phyloP scores from a whole-genome alignment of 2,888 invertebrate genomes.

The Himalopsyche anomala region DNA sequence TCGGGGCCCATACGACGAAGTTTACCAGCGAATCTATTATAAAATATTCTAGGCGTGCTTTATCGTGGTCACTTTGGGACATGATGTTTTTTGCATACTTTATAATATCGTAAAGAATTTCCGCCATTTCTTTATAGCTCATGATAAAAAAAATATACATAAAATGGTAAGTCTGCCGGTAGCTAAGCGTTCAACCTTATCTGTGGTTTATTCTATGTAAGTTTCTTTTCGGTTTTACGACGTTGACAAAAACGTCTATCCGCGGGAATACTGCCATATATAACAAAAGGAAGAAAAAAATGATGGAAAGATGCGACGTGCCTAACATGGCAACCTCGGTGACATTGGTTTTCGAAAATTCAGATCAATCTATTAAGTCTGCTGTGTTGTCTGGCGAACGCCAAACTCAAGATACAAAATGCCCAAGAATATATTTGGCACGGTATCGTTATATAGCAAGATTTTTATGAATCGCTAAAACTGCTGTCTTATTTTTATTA shows the following conservation, averaged over 20 bases:
- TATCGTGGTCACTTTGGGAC: not conserved
- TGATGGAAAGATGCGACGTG: not conserved
- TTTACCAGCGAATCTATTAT: not conserved
- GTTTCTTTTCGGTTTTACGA: not conserved
- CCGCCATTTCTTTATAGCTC: not conserved
- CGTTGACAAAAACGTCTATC: not conserved
- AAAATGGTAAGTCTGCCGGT: not conserved
- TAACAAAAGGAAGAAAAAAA: no score
- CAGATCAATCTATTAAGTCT: no score
- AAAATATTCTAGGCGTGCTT: constrained; percentile 1
- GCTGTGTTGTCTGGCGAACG: no score
- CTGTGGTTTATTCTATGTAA: not conserved
- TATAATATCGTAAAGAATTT: not conserved
- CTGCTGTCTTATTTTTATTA: no score
- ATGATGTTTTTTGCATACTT: constrained; percentile 2
- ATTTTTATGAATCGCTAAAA: no score
- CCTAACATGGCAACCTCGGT: not conserved
- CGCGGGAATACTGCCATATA: not conserved
- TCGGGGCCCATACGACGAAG: not conserved
- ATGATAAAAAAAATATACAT: not conserved
- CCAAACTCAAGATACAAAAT: no score
- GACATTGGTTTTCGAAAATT: not conserved
- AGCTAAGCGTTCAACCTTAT: not conserved
- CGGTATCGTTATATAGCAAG: no score
- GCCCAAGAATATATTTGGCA: no score